Evolutionary conservation across 1,140 invertebrate species (phyloP).

Genomic region (Papilio glaucus): DNA sequence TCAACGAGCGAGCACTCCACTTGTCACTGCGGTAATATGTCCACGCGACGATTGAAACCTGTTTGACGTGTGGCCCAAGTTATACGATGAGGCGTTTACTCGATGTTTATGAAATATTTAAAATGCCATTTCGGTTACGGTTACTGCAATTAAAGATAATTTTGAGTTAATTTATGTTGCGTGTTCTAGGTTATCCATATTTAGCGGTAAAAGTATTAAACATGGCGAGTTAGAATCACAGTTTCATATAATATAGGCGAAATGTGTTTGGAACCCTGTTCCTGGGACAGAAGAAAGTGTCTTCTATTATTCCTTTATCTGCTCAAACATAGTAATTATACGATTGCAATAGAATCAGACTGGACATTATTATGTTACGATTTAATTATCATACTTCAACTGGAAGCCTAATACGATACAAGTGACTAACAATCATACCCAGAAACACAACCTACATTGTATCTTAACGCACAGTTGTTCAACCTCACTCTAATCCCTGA

Average conservation of each 20-base stretch:
- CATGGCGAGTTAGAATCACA: too few relatives aligned
- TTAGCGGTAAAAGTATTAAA: too few relatives aligned
- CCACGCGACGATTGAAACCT: background rate
- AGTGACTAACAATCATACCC: background rate
- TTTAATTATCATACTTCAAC: too few relatives aligned
- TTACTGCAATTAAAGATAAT: background rate
- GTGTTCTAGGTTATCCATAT: background rate
- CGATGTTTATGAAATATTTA: background rate
- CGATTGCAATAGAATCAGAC: too few relatives aligned
- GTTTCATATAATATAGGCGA: too few relatives aligned
- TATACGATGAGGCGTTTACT: background rate
- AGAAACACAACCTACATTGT: background rate
- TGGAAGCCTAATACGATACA: background rate
- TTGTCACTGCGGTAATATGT: background rate
- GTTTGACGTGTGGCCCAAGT: background rate
- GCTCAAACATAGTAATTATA: too few relatives aligned
- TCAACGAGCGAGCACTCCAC: constrained; percentile 8
- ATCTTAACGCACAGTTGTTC: constrained; percentile 31
- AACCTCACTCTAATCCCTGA: constrained; percentile 40
- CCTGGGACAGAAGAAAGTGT: too few relatives aligned
- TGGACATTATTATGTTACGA: too few relatives aligned
- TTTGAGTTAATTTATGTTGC: background rate
- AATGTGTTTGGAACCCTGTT: too few relatives aligned
- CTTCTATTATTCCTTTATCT: too few relatives aligned
- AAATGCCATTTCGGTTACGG: background rate